A percentile compares a stretch with the other conserved stretches of the same genome.
These are phyloP conservation scores for Onychomys torridus DNA, from an alignment of 2,797 vertebrate genomes.

Conservation along the genomic window DNA sequence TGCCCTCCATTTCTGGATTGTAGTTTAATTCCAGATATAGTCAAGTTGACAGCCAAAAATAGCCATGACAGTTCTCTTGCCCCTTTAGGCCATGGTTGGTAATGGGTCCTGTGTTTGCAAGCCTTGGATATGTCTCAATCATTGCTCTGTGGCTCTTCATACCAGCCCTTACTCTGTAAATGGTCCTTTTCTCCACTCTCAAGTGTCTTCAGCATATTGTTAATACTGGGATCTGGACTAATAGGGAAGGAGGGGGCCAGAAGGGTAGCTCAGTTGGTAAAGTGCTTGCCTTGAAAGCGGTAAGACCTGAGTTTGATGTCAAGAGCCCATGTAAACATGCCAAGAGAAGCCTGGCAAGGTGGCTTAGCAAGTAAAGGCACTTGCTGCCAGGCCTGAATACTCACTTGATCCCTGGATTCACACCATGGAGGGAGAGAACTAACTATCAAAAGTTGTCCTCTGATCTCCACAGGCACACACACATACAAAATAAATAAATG, in stretches of 20 bases:
- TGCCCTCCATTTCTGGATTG: not conserved
- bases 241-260: not conserved
- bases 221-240: not conserved
- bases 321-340: not conserved
- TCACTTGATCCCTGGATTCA: not conserved
- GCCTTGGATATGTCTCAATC: not conserved
- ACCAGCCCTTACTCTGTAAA: not conserved
- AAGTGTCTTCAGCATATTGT: not conserved
- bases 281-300: not conserved
- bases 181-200: not conserved
- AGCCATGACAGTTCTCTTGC: not conserved
- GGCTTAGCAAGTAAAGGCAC: not conserved
- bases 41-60: not conserved
- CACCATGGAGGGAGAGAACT: not conserved
- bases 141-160: not conserved
- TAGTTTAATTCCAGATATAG: not conserved
- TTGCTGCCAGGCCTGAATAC: not conserved
- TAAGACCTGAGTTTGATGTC: not conserved
- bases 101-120: not conserved
- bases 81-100: not conserved
- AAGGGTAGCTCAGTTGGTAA: not conserved
- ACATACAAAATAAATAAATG: not conserved
- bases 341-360: not conserved
- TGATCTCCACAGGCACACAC: not conserved
- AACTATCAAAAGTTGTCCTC: not conserved